These are phyloP conservation scores for Apomyelois bistriatella DNA, from an alignment of 2,888 invertebrate genomes.

Conservation along the genomic window DNA sequence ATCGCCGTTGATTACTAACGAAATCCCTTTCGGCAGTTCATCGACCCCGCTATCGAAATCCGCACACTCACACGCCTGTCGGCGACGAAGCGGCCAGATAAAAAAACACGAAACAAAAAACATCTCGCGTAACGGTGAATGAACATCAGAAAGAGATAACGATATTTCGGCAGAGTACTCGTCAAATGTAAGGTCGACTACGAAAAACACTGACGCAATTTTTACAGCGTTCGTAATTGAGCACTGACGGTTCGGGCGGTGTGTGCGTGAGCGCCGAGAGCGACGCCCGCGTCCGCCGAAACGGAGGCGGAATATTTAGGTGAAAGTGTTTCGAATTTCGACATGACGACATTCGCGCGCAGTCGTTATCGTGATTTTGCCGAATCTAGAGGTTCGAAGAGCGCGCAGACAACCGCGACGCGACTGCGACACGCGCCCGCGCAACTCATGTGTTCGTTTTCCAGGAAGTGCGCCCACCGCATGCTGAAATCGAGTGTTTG, in stretches of 20 bases:
- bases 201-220: conserved; percentile 80
- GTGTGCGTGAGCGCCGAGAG: conserved; percentile 78
- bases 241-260: conserved; percentile 60
- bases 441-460: conserved; percentile 46
- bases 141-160: conserved; percentile 74
- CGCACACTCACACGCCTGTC: conserved; percentile 73
- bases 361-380: conserved; percentile 80
- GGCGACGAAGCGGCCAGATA: conserved; percentile 58
- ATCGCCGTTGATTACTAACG: conserved; percentile 55
- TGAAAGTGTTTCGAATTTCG: conserved; percentile 81
- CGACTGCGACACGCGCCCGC: conserved; percentile 43
- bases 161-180: conserved; percentile 70
- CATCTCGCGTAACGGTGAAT: conserved; percentile 60
- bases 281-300: conserved; percentile 79
- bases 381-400: conserved; percentile 75
- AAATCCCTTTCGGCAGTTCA: conserved; percentile 75
- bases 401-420: conserved; percentile 50
- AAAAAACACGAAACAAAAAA: conserved; percentile 73
- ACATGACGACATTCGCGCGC: conserved; percentile 80
- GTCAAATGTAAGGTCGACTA: conserved; percentile 69
- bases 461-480: conserved; percentile 61
- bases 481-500: conserved; percentile 56
- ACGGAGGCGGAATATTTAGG: conserved; percentile 80
- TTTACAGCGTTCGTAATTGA: conserved; percentile 78
- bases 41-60: conserved; percentile 77